Base-by-base conservation (phyloP, 2,888 invertebrate species). In the Latrodectus hesperus region DNA sequence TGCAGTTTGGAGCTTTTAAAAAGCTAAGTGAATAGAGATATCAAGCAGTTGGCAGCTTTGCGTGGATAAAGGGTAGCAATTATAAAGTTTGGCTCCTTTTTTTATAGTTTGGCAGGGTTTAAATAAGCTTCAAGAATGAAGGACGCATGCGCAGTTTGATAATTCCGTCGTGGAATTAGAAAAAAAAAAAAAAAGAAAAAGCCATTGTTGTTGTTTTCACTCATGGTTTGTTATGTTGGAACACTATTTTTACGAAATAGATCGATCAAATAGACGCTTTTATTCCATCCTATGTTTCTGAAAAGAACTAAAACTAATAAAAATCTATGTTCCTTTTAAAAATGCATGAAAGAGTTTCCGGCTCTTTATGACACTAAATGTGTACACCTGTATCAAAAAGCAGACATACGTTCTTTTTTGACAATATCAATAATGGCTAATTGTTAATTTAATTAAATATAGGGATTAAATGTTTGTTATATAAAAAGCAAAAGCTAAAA, bases 21-120 rank as follows among this genome's bases (percentile, higher is more conserved):
- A n/a, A 51, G 51, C 71, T 16, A 16, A 38, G 26, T 68, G 51
- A 71, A 71, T 71, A 26, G 26, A 71, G 71, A 71, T 71, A 71
- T 71, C 71, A 71, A 71, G 71, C 12, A 5, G 38, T 49, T 71
- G 71, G 71, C 71, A 71, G 71, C 49, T 14, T 26, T 22, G 26
- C 49, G 49, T 38, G 14, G 14, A 26, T 16, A 51, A 51, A 68
- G 16, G 51, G 71, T 71, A 51, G 71, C 51, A 71, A 71, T 71
- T 71, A 71, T 16, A 26, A 17, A 68, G 22, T 26, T 68, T 60
- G 12, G 60, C 38, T 38, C 4, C 38, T 38, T 38, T 38, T 38
- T 38, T 38, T 38, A 4, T 4, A 60, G 12, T 60, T 60, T 60
- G 12, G 60, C 12, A 5, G 60, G 60, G 12, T 16, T 60, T 60